Conservation (phyloP, 2,113 vertebrate species). For the Myodes glareolus region DNA sequence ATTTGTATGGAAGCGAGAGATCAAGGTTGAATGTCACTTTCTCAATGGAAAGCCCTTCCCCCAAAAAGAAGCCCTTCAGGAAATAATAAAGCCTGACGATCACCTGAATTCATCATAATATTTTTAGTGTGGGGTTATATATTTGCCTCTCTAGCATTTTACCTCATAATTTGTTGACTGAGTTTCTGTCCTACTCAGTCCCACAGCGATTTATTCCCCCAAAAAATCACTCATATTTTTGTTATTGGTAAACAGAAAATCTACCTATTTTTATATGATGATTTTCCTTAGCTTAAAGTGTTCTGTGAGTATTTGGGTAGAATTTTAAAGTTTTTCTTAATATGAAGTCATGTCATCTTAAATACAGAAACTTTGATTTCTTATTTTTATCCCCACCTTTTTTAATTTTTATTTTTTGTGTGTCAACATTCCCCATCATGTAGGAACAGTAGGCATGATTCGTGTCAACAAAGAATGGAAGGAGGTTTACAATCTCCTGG, state of each 20-base stretch:
- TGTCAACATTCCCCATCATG: not conserved
- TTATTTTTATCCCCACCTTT: not conserved
- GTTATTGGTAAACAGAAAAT: not conserved
- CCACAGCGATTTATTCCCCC: too few relatives aligned
- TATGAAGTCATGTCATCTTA: not conserved
- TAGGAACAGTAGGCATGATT: not conserved
- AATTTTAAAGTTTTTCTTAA: not conserved
- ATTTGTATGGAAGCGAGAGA: not conserved
- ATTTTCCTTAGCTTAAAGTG: not conserved
- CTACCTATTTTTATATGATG: not conserved
- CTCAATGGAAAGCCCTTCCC: not conserved
- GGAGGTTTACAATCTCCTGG: not conserved
- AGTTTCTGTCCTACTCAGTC: too few relatives aligned
- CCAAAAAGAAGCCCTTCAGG: not conserved
- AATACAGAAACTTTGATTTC: not conserved
- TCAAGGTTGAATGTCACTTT: not conserved
- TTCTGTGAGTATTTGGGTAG: not conserved
- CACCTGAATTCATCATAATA: not conserved
- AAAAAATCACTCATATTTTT: not conserved
- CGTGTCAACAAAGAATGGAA: not conserved
- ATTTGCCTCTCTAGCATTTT: not conserved
- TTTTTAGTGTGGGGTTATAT: not conserved
- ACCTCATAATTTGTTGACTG: not conserved
- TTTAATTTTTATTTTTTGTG: not conserved
- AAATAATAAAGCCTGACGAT: not conserved